Evolutionary conservation across 2,888 invertebrate genomes (phyloP).

Genomic region (Ephialtes manifestator): DNA sequence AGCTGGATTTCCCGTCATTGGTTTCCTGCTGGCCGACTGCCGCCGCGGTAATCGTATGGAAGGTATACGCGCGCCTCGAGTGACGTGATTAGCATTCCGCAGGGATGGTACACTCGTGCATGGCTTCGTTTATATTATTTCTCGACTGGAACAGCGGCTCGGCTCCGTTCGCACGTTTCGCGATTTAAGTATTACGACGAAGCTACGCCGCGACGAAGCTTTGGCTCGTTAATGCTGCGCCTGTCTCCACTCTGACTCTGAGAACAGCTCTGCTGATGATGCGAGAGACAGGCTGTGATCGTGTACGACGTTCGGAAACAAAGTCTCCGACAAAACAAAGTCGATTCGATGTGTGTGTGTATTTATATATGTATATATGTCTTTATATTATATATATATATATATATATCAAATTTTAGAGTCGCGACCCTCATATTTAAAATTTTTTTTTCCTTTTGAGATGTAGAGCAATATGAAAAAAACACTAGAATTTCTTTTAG

Average conservation of each 20-base stretch:
- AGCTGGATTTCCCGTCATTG: conserved; percentile 41
- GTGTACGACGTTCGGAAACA: conserved; percentile 29
- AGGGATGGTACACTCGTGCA: conserved; percentile 7
- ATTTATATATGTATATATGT: background rate
- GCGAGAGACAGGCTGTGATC: conserved; percentile 34
- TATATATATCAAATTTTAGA: too few species aligned
- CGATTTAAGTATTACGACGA: conserved; percentile 12
- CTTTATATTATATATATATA: too few species aligned
- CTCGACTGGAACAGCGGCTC: background rate
- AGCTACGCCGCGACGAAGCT: background rate
- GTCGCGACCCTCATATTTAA: too few species aligned
- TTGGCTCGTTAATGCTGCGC: conserved; percentile 2
- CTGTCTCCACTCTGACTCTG: conserved; percentile 16
- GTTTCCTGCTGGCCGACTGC: conserved; percentile 45
- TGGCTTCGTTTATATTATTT: conserved; percentile 12
- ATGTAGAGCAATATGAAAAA: too few species aligned
- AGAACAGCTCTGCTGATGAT: conserved; percentile 4
- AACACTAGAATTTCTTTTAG: too few species aligned
- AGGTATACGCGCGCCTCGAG: conserved; percentile 3
- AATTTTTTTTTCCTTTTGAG: too few species aligned
- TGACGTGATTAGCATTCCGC: conserved; percentile 39
- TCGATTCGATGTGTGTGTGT: conserved; percentile 11
- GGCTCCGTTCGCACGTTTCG: conserved; percentile 8
- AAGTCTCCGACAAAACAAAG: conserved; percentile 7
- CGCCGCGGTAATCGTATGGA: conserved; percentile 36